Percentiles rank a stretch among this genome's conserved stretches.
Evolutionary conservation across 2,888 invertebrate genomes (phyloP).

Genomic region (Chloromyia formosa): DNA sequence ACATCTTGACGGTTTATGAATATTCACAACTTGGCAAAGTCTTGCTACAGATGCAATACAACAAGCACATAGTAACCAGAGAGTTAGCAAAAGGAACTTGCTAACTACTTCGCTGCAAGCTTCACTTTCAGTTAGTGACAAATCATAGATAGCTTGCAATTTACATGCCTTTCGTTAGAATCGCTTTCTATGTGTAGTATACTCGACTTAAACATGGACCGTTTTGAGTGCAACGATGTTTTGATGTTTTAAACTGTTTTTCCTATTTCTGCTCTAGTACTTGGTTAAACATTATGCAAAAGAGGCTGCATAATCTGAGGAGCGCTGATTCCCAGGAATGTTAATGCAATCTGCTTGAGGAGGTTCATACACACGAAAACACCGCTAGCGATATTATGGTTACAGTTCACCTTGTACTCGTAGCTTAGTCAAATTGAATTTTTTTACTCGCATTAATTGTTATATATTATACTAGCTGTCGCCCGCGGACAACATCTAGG

Average conservation of each 20-base stretch:
- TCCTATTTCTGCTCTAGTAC: not conserved
- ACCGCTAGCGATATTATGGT: too few relatives aligned
- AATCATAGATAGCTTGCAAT: slow-evolving; percentile 33
- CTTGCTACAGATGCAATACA: slow-evolving; percentile 19
- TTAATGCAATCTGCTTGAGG: too few relatives aligned
- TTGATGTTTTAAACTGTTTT: slow-evolving; percentile 21
- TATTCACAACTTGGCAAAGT: slow-evolving; percentile 27
- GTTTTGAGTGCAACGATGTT: slow-evolving; percentile 22
- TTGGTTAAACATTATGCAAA: slow-evolving; percentile 21
- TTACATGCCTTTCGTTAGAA: slow-evolving; percentile 11
- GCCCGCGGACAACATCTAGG: too few relatives aligned
- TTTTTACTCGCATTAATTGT: too few relatives aligned
- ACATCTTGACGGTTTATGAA: slow-evolving; percentile 29
- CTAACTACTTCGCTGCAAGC: slow-evolving; percentile 17
- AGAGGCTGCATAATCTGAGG: not conserved
- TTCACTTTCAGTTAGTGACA: slow-evolving; percentile 17
- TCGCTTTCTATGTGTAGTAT: slow-evolving; percentile 4
- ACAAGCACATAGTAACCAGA: not conserved
- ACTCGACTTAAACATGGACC: slow-evolving; percentile 13
- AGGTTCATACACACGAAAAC: too few relatives aligned
- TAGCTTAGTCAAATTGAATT: too few relatives aligned
- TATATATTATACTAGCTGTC: too few relatives aligned
- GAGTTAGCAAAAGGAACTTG: slow-evolving; percentile 17
- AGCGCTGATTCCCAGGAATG: not conserved
- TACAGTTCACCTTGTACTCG: too few relatives aligned